A percentile compares a stretch with the other conserved stretches of the same genome.
These are phyloP conservation scores for Allygus modestus DNA, from an alignment of 2,888 invertebrate genomes.

Conservation along the genomic window DNA sequence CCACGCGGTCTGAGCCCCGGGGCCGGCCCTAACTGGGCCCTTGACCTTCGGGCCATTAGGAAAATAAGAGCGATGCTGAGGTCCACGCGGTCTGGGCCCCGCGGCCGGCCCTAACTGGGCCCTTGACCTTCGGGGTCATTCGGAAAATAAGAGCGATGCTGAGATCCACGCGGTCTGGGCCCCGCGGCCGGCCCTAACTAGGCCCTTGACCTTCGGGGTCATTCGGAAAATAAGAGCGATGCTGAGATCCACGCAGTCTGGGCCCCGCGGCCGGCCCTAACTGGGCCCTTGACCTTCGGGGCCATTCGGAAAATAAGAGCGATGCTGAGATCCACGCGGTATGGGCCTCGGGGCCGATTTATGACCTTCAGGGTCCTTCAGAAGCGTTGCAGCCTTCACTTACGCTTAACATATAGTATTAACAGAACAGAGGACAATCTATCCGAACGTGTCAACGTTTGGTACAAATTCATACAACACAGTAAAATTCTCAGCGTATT, in stretches of 20 bases:
- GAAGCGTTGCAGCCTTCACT: too few relatives aligned
- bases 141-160: background rate
- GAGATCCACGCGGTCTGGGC: background rate
- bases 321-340: conserved; percentile 11
- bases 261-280: background rate
- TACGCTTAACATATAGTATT: too few relatives aligned
- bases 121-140: background rate
- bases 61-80: conserved; percentile 4
- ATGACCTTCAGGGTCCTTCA: too few relatives aligned
- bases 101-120: background rate
- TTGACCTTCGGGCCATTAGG: background rate
- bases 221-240: background rate
- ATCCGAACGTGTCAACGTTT: too few relatives aligned
- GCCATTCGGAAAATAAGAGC: conserved; percentile 8
- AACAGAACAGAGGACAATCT: too few relatives aligned
- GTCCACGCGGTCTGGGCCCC: background rate
- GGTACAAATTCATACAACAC: too few relatives aligned
- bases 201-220: background rate
- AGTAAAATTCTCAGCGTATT: too few relatives aligned
- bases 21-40: background rate
- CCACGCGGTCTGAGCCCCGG: background rate
- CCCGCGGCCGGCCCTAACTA: background rate
- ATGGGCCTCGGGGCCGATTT: background rate
- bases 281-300: background rate
- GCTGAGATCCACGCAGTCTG: background rate